A percentile compares a stretch with the other conserved stretches of the same genome.
Conservation (phyloP, 2,113 vertebrate species). For the Semnornis frantzii region DNA sequence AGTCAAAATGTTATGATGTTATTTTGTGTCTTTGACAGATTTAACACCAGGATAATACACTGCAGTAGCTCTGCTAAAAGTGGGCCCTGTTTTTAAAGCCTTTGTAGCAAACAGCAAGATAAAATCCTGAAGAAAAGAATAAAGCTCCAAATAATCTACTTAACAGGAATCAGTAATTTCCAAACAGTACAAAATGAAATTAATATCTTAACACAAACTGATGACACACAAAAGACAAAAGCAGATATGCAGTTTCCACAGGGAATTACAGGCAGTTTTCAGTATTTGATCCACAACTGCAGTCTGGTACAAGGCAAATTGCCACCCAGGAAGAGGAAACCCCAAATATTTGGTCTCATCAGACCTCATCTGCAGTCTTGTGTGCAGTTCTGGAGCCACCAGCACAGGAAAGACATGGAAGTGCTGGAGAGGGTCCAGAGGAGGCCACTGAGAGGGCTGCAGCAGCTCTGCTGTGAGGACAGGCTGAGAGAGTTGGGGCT, state of each 20-base stretch:
- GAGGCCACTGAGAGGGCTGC: no score
- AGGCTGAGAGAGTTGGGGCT: no score
- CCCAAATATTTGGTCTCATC: not conserved
- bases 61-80: not conserved
- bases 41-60: not conserved
- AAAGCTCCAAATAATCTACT: not conserved
- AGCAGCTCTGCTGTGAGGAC: no score
- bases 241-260: not conserved
- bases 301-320: not conserved
- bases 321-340: not conserved
- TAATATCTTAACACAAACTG: not conserved
- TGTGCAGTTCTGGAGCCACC: no score
- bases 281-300: not conserved
- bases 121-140: not conserved
- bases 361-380: no score
- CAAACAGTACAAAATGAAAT: not conserved
- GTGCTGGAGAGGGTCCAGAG: no score
- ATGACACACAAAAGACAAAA: not conserved
- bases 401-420: no score
- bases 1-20: not conserved
- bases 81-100: not conserved
- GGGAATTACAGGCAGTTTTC: not conserved
- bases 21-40: not conserved
- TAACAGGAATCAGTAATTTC: not conserved
- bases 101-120: not conserved